Evolutionary conservation across 2,888 invertebrate species (phyloP), one percentile per base, ranked within the genome.

Genomic region (Phania funesta): DNA sequence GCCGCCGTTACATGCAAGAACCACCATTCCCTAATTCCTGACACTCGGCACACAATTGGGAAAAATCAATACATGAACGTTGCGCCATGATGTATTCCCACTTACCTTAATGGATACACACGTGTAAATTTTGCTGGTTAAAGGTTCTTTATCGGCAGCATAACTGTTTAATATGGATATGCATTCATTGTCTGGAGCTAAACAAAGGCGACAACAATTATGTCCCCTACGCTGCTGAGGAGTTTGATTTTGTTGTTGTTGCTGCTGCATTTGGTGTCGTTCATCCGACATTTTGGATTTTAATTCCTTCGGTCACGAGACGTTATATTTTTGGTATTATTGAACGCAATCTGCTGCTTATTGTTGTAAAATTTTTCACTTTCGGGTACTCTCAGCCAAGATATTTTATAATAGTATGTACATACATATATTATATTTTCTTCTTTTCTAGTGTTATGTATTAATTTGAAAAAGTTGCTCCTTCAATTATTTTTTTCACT

Each of bases 71-170:
- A 75, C 13, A 46, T 16, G 8, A 50, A 35, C 29, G 18, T 24
- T 41, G 9, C 38, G 52, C 6, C 44, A 20, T 20, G 16, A 18
- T 9, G 22, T 52, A 48, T 68, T 80, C 85, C 64, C 58, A 88
- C 91, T 90, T 86, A 91, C 91, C 91, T 91, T 91, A 84, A 91
- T 90, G 86, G 88, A 88, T 85, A 91, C 90, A 87, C 91, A 91
- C 83, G 90, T 88, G 73, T 88, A 86, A 84, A 91, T 91, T 89
- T 91, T 91, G 76, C 87, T 87, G 76, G 88, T 87, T 86, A 91
- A 86, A 79, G 91, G 90, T 85, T 91, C 91, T 86, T 91, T 91
- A 87, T 91, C 91, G 85, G 91, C 91, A 65, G 91, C 91, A 85
- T 89, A 90, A 85, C 90, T 91, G 82, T 90, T 90, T 84, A 91